Conservation (phyloP, 2,797 vertebrate genomes). For the Gymnoscopelus braueri region DNA sequence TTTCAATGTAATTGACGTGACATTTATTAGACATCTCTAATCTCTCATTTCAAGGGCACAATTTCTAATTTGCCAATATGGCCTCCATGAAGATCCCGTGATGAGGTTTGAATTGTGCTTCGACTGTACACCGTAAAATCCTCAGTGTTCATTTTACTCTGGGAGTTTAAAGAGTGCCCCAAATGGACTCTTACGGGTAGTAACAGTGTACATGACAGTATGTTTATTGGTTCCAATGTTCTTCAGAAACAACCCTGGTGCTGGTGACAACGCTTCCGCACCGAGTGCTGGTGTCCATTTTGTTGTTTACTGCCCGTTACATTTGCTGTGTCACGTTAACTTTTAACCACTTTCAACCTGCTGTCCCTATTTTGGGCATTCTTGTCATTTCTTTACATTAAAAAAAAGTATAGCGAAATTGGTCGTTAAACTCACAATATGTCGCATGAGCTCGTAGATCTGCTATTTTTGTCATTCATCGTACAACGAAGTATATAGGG, state of each 20-base stretch:
- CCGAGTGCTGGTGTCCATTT: slow-evolving; percentile 73
- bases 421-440: too few relatives aligned
- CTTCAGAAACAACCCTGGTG: slow-evolving; percentile 77
- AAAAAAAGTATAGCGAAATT: not conserved
- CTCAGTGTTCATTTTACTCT: too few relatives aligned
- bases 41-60: slow-evolving; percentile 65
- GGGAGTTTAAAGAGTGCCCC: too few relatives aligned
- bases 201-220: slow-evolving; percentile 68
- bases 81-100: slow-evolving; percentile 64
- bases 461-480: too few relatives aligned
- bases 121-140: slow-evolving; percentile 24
- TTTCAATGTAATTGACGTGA: slow-evolving; percentile 57
- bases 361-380: too few relatives aligned
- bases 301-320: slow-evolving; percentile 75
- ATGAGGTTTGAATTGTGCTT: slow-evolving; percentile 67
- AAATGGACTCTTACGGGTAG: slow-evolving; percentile 31
- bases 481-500: too few relatives aligned
- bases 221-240: slow-evolving; percentile 73
- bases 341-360: slow-evolving; percentile 74
- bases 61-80: slow-evolving; percentile 62
- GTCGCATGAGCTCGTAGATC: too few relatives aligned
- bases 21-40: slow-evolving; percentile 68
- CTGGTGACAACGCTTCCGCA: slow-evolving; percentile 30
- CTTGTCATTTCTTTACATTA: not conserved
- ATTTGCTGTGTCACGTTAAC: slow-evolving; percentile 80